Conservation (phyloP, 2,888 invertebrate genomes). For the Meteorus cinctellus region DNA sequence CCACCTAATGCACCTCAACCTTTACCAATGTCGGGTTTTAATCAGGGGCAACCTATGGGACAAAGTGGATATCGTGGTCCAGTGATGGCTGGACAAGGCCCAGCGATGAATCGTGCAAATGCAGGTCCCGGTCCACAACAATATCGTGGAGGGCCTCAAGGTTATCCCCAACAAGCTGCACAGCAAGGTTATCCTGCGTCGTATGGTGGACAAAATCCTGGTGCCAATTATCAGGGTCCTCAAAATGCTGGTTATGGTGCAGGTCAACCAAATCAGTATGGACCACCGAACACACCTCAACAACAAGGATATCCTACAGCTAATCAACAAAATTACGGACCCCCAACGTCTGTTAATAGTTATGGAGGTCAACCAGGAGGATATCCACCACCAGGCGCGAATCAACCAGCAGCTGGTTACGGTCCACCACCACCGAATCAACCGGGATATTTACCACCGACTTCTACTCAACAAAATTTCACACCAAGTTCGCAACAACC, state of each 20-base stretch:
- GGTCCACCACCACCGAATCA: constrained; percentile 81
- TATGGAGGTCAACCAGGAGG: constrained; percentile 72
- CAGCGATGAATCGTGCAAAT: constrained; percentile 74
- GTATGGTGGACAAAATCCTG: constrained; percentile 76
- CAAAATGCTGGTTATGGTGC: constrained; percentile 72
- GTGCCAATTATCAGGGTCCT: constrained; percentile 80
- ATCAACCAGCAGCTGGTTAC: constrained; percentile 76
- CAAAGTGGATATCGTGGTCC: constrained; percentile 75
- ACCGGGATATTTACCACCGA: constrained; percentile 80
- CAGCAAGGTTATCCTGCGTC: constrained; percentile 78
- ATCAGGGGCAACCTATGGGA: constrained; percentile 71
- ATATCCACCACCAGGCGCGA: constrained; percentile 79
- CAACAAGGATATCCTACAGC: constrained; percentile 80
- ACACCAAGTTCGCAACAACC: constrained; percentile 67
- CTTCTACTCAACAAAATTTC: constrained; percentile 72
- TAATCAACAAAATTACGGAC: constrained; percentile 75
- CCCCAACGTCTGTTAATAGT: constrained; percentile 68
- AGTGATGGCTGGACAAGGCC: constrained; percentile 77
- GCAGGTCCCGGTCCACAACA: constrained; percentile 77
- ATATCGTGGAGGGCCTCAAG: constrained; percentile 75
- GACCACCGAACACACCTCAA: constrained; percentile 78
- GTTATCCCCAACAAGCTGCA: constrained; percentile 81
- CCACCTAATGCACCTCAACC: constrained; percentile 70
- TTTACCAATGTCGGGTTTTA: constrained; percentile 69
- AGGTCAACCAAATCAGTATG: constrained; percentile 79